Evolutionary conservation across 2,888 invertebrate species (phyloP).

Genomic region (Parascotia fuliginaria): DNA sequence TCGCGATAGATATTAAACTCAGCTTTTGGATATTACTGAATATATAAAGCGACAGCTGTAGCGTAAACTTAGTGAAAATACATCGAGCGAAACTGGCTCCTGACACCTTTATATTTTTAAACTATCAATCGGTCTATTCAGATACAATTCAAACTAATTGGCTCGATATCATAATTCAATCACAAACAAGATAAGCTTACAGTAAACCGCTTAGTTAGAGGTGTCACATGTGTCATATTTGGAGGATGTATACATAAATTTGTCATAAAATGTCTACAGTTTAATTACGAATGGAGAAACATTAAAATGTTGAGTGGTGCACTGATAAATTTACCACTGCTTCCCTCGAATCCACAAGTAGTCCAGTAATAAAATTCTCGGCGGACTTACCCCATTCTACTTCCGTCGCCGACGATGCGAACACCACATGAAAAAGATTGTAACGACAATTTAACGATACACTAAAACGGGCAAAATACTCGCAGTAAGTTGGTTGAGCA

Average conservation of each 20-base stretch:
- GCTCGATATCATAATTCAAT: neutral
- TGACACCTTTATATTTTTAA: neutral
- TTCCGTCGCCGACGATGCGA: conserved; percentile 58
- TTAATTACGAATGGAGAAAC: conserved; percentile 52
- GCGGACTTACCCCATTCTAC: conserved; percentile 86
- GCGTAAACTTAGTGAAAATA: conserved; percentile 46
- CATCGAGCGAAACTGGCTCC: conserved; percentile 1
- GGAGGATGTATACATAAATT: conserved; percentile 34
- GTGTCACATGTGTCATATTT: conserved; percentile 24
- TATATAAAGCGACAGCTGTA: conserved; percentile 69
- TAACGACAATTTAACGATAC: conserved; percentile 78
- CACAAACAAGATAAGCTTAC: conserved; percentile 4
- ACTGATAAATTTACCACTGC: conserved; percentile 50
- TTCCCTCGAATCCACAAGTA: conserved; percentile 73
- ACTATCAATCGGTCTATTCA: neutral
- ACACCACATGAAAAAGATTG: conserved; percentile 82
- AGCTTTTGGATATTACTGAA: conserved; percentile 57
- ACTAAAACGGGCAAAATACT: conserved; percentile 69
- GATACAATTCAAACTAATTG: no score
- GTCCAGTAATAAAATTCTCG: conserved; percentile 62
- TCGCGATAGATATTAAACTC: conserved; percentile 69
- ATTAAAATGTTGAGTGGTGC: conserved; percentile 52
- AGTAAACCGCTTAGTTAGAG: conserved; percentile 16
- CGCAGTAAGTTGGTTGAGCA: conserved; percentile 66
- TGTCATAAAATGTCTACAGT: conserved; percentile 50